Conservation (phyloP, 2,888 invertebrate genomes). For the Eurois occulta region DNA sequence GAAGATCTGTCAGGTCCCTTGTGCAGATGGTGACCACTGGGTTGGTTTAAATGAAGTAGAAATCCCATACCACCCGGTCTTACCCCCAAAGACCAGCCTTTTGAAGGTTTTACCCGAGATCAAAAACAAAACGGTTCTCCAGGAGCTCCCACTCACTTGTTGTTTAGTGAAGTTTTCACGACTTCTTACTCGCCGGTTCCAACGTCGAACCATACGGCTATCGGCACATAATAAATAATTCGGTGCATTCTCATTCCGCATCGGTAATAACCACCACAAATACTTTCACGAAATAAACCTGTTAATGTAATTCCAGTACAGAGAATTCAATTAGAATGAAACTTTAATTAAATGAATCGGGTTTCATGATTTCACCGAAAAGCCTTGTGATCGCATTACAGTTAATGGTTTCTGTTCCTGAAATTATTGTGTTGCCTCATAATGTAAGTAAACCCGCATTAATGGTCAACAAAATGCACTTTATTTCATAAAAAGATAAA, state of each 20-base stretch:
- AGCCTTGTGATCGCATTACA: conserved; percentile 1
- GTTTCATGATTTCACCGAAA: conserved; percentile 5
- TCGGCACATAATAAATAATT: conserved; percentile 35
- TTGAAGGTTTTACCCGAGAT: too few species aligned
- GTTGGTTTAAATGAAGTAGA: too few species aligned
- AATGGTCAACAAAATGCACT: background rate
- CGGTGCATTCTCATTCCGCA: background rate
- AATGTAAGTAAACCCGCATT: background rate
- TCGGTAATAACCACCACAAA: conserved; percentile 15
- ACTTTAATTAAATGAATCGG: conserved; percentile 5
- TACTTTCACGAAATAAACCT: conserved; percentile 31
- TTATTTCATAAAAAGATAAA: background rate
- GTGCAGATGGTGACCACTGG: too few species aligned
- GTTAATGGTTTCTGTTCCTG: background rate
- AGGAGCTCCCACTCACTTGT: background rate
- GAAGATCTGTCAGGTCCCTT: too few species aligned
- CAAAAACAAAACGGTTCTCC: too few species aligned
- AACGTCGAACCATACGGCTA: conserved; percentile 8
- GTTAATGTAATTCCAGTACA: conserved; percentile 4
- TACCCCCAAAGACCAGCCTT: too few species aligned
- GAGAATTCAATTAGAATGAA: conserved; percentile 24
- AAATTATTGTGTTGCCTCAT: conserved; percentile 2
- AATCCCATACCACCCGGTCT: too few species aligned
- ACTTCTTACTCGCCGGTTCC: background rate
- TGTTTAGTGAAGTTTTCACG: conserved; percentile 3